These are phyloP conservation scores for Tachuris rubrigastra DNA, from an alignment of 2,113 vertebrate species.

Conservation along the genomic window DNA sequence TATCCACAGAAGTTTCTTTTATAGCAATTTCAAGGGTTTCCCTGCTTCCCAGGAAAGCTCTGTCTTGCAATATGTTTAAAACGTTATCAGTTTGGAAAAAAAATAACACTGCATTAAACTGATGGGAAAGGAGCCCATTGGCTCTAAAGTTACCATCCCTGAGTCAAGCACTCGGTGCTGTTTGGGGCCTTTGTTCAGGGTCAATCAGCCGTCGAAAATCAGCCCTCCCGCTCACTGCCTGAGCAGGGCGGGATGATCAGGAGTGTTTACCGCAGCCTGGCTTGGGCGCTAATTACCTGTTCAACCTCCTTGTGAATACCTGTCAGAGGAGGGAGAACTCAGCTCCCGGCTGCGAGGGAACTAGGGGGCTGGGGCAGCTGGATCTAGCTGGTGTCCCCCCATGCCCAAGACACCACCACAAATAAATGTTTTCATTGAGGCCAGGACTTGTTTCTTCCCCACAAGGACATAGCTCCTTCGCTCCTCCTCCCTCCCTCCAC, in stretches of 20 bases:
- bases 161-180: conserved; percentile 77
- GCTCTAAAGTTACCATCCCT: conserved; percentile 83
- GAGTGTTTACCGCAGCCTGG: conserved; percentile 80
- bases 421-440: background rate
- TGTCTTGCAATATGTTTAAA: conserved; percentile 46
- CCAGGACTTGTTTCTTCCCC: background rate
- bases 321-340: conserved; percentile 24
- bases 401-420: background rate
- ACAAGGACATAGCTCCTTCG: background rate
- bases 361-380: too few relatives aligned
- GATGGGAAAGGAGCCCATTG: conserved; percentile 81
- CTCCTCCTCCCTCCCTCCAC: background rate
- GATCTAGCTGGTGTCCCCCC: accelerated
- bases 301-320: conserved; percentile 67
- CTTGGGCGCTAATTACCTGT: conserved; percentile 75
- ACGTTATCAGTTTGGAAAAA: conserved; percentile 52
- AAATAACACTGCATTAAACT: conserved; percentile 61
- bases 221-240: conserved; percentile 84
- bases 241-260: conserved; percentile 84
- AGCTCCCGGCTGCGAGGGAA: background rate
- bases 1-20: conserved; percentile 18
- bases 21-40: background rate
- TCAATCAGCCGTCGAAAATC: conserved; percentile 91
- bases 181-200: conserved; percentile 88
- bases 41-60: conserved; percentile 15